Conservation (phyloP, 2,888 invertebrate genomes). For the Apamea sordens region DNA sequence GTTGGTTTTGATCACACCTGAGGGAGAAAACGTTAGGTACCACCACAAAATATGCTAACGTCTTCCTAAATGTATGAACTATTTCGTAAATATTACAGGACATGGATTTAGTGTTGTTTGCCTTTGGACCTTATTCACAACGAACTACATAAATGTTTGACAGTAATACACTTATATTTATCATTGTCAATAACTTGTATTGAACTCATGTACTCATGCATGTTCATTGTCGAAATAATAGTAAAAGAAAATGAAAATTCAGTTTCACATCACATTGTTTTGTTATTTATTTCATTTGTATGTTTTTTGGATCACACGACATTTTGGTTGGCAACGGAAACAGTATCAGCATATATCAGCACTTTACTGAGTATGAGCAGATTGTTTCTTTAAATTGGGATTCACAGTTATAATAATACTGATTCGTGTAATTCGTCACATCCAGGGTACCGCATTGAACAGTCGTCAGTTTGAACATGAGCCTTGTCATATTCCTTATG, state of each 20-base stretch:
- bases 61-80: slow-evolving; percentile 11
- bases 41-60: not conserved
- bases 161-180: not conserved
- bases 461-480: slow-evolving; percentile 81
- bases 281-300: not conserved
- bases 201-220: not conserved
- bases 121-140: not conserved
- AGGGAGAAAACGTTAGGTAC: slow-evolving; percentile 16
- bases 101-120: not conserved
- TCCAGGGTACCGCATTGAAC: slow-evolving; percentile 82
- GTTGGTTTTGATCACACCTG: slow-evolving; percentile 31
- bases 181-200: not conserved
- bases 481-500: slow-evolving; percentile 88
- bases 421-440: slow-evolving; percentile 76
- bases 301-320: too few relatives aligned
- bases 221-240: not conserved
- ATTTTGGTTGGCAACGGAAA: not conserved
- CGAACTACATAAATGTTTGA: not conserved
- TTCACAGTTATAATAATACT: not conserved
- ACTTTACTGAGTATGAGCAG: not conserved
- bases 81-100: not conserved
- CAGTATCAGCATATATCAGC: not conserved
- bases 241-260: not conserved
- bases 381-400: not conserved
- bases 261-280: not conserved